These are phyloP conservation scores for Calephelis perditalis DNA, from an alignment of 2,888 invertebrate genomes.

Conservation along the genomic window DNA sequence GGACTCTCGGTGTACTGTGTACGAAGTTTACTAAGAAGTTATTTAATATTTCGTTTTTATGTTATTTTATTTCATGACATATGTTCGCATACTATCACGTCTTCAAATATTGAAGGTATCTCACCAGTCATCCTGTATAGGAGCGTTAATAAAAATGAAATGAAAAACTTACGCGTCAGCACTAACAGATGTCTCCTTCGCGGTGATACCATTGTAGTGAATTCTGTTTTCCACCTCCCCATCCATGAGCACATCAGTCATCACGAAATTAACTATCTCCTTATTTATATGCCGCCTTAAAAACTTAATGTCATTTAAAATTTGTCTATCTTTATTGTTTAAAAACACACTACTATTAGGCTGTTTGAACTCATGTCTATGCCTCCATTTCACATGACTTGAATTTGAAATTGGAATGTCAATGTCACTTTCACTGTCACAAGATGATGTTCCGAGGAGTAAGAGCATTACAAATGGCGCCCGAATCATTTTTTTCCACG, in stretches of 20 bases:
- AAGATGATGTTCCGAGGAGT: constrained; percentile 57
- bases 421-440: constrained; percentile 48
- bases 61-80: too few species aligned
- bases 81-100: too few species aligned
- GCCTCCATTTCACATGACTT: constrained; percentile 27
- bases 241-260: constrained; percentile 81
- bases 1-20: too few species aligned
- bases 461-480: constrained; percentile 58
- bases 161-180: constrained; percentile 66
- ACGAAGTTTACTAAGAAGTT: too few species aligned
- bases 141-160: neutral
- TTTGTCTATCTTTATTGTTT: constrained; percentile 35
- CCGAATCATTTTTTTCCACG: constrained; percentile 56
- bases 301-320: constrained; percentile 60
- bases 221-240: constrained; percentile 84
- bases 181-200: constrained; percentile 82
- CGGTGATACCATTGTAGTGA: constrained; percentile 80
- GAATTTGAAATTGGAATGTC: constrained; percentile 33
- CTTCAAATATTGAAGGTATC: too few species aligned
- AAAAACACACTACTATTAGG: constrained; percentile 27
- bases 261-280: constrained; percentile 79
- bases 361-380: constrained; percentile 40
- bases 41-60: too few species aligned
- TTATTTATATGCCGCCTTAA: constrained; percentile 60
- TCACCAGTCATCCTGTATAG: too few species aligned